Percentiles rank a stretch among this genome's conserved stretches.
phyloP scores from a whole-genome alignment of 2,797 vertebrate genomes.

The Tinamus major region DNA sequence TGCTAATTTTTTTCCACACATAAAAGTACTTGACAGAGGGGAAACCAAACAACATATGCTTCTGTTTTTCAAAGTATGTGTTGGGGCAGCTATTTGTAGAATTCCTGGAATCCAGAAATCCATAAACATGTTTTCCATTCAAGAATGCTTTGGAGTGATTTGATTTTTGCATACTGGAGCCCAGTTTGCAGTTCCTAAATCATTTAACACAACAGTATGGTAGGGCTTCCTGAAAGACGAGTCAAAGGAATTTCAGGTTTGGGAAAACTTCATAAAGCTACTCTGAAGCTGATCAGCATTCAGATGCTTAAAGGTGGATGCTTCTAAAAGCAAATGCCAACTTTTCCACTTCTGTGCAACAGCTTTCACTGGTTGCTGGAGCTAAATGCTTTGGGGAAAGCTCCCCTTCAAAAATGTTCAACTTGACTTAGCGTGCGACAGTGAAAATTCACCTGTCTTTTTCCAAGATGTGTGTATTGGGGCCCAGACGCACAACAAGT shows the following conservation, averaged over 20 bases:
- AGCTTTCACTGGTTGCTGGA: neutral
- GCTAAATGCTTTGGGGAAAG: neutral
- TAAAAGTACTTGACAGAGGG: neutral
- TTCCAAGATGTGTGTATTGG: conserved; percentile 59
- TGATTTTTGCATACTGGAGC: neutral
- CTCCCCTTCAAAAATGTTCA: neutral
- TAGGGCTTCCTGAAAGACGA: neutral
- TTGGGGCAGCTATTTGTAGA: conserved; percentile 34
- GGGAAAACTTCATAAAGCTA: neutral
- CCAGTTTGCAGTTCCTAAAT: neutral
- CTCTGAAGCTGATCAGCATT: neutral
- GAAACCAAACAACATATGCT: neutral
- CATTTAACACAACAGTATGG: neutral
- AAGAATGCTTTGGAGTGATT: conserved; percentile 27
- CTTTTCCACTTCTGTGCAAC: neutral
- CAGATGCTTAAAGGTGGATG: neutral
- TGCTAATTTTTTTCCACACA: neutral
- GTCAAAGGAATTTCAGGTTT: neutral
- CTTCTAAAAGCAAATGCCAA: neutral
- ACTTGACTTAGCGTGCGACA: neutral
- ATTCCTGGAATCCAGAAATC: conserved; percentile 37
- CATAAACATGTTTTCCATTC: conserved; percentile 32
- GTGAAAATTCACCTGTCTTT: conserved; percentile 66
- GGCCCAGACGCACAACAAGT: conserved; percentile 29
- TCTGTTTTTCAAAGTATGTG: conserved; percentile 20